These are phyloP conservation scores for Sinonovacula constricta DNA, from an alignment of 1,140 invertebrate genomes.

Conservation along the genomic window DNA sequence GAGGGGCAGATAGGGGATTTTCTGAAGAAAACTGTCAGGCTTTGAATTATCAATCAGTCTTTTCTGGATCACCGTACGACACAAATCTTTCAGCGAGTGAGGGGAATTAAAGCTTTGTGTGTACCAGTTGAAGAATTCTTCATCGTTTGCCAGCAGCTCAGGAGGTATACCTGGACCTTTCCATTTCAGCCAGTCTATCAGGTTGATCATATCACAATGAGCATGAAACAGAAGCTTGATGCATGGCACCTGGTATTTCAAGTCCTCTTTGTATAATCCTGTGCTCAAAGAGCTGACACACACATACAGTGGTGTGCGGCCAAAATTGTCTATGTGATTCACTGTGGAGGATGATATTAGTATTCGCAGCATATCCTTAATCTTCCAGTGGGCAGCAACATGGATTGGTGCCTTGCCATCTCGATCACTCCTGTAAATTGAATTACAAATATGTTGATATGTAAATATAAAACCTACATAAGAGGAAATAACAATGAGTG, in stretches of 20 bases:
- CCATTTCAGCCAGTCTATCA: conserved; percentile 76
- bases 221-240: conserved; percentile 72
- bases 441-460: too few species aligned
- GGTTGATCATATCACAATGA: conserved; percentile 77
- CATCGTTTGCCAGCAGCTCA: conserved; percentile 71
- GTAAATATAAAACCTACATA: too few species aligned
- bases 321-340: conserved; percentile 72
- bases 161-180: conserved; percentile 76
- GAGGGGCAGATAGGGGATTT: conserved; percentile 61
- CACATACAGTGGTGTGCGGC: conserved; percentile 77
- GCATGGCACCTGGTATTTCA: conserved; percentile 75
- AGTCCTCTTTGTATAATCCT: conserved; percentile 76
- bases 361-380: conserved; percentile 73
- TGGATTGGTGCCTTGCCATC: conserved; percentile 75
- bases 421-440: conserved; percentile 73
- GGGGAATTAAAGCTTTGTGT: conserved; percentile 71
- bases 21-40: conserved; percentile 55
- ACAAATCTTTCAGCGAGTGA: conserved; percentile 72
- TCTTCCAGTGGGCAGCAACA: conserved; percentile 77
- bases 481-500: too few species aligned
- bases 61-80: conserved; percentile 76
- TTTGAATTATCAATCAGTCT: conserved; percentile 61
- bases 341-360: conserved; percentile 69
- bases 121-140: conserved; percentile 74
- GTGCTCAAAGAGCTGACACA: conserved; percentile 76